Evolutionary conservation across 1,140 invertebrate species (phyloP), one percentile per base, ranked within the genome.

Genomic region (Scaptomyza graminum): DNA sequence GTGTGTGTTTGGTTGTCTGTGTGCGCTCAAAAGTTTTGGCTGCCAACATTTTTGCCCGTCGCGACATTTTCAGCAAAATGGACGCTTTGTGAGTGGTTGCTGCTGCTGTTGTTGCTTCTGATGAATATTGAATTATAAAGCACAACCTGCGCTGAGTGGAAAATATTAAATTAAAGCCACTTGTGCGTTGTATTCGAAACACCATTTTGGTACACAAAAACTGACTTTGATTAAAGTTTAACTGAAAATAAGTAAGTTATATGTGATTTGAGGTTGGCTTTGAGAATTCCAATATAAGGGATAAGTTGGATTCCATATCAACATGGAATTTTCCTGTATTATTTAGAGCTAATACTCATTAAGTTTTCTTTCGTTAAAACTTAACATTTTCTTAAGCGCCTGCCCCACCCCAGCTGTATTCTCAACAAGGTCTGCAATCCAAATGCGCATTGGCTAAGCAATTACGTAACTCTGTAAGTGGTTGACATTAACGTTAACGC

Each of bases 401-500:
- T 4, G 5, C 0, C 28, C 7, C 28, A 6, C 28, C 28, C 5
- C 28, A 31, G 5, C 28, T 31, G 28, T 31, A 5, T 31, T 0
- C 7, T 31, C 28, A 31, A 31, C 5, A 7, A 34, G 7, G 31
- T 34, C 56, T 22, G 28, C 34, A 25, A 49, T 28, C 37, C 8
- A 44, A 13, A 6, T 31, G 51, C 34, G 63, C 79, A 18, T 62
- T 76, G 74, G 72, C 50, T 31, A 22, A 50, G 46, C 61, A 74
- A 76, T 80, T 61, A 74, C 22, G 64, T 69, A 84, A 80, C 63
- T 61, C 61, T 60, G 47, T 62, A 71, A 87, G 62, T 80, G 62
- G 51, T 43, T 51, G 44, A 52, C 49, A 44, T 57, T 68, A 63
- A 79, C 65, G 66, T 64, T 71, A 65, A 63, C 44, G 66, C 51